Evolutionary conservation across 1,140 invertebrate genomes (phyloP).

Genomic region (Zaprionus lachaisei): DNA sequence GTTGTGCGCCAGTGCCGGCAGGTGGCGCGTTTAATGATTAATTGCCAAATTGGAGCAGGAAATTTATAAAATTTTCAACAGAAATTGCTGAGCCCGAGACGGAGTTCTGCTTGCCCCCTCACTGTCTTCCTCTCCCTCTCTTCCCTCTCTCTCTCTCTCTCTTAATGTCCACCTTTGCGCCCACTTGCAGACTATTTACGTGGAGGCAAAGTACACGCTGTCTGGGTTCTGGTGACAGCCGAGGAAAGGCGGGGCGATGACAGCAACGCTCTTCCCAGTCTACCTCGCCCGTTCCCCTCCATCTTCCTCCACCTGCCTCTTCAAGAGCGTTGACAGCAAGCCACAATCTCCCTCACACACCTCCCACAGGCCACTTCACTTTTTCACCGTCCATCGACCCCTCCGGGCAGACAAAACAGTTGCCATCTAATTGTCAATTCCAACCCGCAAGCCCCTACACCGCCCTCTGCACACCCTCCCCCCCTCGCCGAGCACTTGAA

Average conservation of each 20-base stretch:
- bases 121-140: too few relatives aligned
- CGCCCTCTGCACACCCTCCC: background rate
- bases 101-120: background rate
- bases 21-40: slow-evolving; percentile 63
- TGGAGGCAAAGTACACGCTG: background rate
- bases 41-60: slow-evolving; percentile 70
- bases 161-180: background rate
- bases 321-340: background rate
- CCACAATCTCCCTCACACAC: background rate
- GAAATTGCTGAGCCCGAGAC: slow-evolving; percentile 31
- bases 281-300: background rate
- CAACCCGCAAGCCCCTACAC: background rate
- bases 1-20: slow-evolving; percentile 35
- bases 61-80: slow-evolving; percentile 69
- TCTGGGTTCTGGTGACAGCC: slow-evolving; percentile 2
- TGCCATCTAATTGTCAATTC: slow-evolving; percentile 35
- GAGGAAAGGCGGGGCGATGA: background rate
- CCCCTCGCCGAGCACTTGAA: background rate
- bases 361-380: background rate
- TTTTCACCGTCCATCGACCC: background rate
- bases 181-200: background rate
- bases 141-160: background rate
- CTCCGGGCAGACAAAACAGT: slow-evolving; percentile 4
- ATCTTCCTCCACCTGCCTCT: background rate
- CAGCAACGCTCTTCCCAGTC: background rate